Percentiles rank a stretch among this genome's conserved stretches.
These are phyloP conservation scores for Camponotus vicinus DNA, from an alignment of 1,140 invertebrate genomes.

Conservation along the genomic window DNA sequence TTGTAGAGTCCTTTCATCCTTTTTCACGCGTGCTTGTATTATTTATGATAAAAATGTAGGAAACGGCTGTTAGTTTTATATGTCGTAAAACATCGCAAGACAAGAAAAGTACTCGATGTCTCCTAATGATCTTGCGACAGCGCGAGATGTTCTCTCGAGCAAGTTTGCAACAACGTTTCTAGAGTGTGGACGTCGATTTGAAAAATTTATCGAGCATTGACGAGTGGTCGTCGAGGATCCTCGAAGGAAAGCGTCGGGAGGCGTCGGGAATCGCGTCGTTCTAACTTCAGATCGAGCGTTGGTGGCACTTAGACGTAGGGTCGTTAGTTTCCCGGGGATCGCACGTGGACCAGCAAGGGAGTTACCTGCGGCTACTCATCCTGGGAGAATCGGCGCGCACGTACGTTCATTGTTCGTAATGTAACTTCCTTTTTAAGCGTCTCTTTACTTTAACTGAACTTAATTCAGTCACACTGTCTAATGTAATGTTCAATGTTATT, in stretches of 20 bases:
- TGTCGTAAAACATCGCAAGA: neutral
- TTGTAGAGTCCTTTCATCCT: neutral
- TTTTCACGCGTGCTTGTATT: neutral
- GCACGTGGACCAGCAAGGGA: constrained; percentile 49
- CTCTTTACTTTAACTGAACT: neutral
- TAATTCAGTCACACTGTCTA: neutral
- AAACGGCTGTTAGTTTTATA: neutral
- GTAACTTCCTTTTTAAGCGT: constrained; percentile 52
- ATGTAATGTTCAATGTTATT: neutral
- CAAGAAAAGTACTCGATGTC: constrained; percentile 5
- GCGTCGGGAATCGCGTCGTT: constrained; percentile 45
- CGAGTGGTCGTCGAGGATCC: constrained; percentile 25
- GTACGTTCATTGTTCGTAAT: constrained; percentile 57
- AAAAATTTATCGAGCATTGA: constrained; percentile 46
- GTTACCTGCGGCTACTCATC: constrained; percentile 51
- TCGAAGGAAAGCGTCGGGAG: constrained; percentile 25
- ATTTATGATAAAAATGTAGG: constrained; percentile 19
- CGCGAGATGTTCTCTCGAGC: constrained; percentile 23
- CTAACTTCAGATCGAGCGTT: constrained; percentile 61
- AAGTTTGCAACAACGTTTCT: constrained; percentile 38
- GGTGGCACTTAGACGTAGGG: constrained; percentile 65
- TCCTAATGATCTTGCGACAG: constrained; percentile 21
- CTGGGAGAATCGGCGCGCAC: constrained; percentile 32
- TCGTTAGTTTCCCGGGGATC: constrained; percentile 66
- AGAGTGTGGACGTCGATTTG: constrained; percentile 48